Conservation (phyloP, 53 echinoderm and acorn worm species). For the Paracentrotus lividus region DNA sequence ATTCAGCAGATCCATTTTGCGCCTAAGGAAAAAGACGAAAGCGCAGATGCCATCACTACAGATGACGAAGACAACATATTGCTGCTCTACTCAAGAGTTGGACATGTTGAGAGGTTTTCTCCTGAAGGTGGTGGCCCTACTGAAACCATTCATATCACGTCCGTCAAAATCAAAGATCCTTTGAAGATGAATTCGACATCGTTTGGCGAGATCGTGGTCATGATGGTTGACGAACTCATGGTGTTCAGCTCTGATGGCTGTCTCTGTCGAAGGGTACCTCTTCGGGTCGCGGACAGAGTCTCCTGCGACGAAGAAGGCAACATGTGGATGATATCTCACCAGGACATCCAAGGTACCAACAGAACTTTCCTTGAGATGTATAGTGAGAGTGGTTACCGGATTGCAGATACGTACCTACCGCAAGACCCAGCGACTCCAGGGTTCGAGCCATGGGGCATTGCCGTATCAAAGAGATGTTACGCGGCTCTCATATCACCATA, state of each 20-base stretch:
- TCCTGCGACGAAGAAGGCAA: constrained; percentile 19
- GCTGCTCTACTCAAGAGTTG: neutral
- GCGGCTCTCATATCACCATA: neutral
- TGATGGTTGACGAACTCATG: neutral
- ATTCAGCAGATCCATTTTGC: neutral
- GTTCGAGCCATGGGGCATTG: constrained; percentile 9
- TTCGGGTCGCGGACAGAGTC: neutral
- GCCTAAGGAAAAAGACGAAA: neutral
- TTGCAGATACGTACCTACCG: constrained; percentile 1
- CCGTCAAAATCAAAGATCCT: neutral
- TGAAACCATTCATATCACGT: neutral
- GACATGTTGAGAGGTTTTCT: neutral
- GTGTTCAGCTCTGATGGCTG: neutral
- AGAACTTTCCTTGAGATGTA: constrained; percentile 9
- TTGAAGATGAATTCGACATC: neutral
- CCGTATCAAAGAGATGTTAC: neutral
- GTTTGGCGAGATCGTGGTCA: neutral
- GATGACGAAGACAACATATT: neutral
- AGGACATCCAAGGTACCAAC: neutral
- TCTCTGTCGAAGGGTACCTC: neutral
- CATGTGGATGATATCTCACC: neutral
- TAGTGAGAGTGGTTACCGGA: neutral
- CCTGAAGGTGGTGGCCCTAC: neutral
- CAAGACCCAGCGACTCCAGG: neutral
- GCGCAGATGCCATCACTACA: neutral